Base-by-base conservation (phyloP, 2,797 vertebrate species). In the Momotus momota region DNA sequence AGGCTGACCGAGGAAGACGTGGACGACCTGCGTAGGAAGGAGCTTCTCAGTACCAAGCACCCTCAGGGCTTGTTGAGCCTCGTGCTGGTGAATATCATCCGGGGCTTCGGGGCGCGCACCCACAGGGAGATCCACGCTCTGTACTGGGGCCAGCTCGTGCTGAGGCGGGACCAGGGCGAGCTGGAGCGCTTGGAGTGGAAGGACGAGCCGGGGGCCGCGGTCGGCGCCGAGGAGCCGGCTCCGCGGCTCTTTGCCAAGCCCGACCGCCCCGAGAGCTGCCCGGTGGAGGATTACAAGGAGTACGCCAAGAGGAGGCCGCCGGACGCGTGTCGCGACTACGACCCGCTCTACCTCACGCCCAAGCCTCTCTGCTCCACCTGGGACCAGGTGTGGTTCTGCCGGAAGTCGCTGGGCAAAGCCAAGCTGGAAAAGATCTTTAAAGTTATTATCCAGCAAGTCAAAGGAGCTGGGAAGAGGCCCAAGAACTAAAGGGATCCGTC, bases 151-250 rank as follows among this genome's bases (percentile, higher is more conserved):
- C 96, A 97, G 57, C 88, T 97, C 1, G 78, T 95, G 49, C 91
- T 97, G 14, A 90, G 15, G 23, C 78, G 64, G 58, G 49, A 23
- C 0, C 41, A 41, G 58, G 77, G 15, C 14, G 69, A 78, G 31
- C 20, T 71, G 78, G 96, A 97, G 49, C 93, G 72, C 78, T 41
- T 97, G 91, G 91, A 88, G 38, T 97, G 96, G 96, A 94, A 33
- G 86, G 14, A 77, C 6, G 38, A 85, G 10, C 82, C 22, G 26
- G 48, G 18, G 0, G 2, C 8, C 3, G 48, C 7, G 35, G 49
- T 1, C 40, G 3, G 19, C 0, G 0, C 31, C 7, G 52, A 6
- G 27, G 10, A 45, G 3, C 7, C 3, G 1, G 23, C 25, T 3
- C 80, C 31, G 4, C 27, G 1, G 21, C 75, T 96, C 46, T 75